phyloP scores from a whole-genome alignment of 1,140 invertebrate genomes.

The Drosophila tani region DNA sequence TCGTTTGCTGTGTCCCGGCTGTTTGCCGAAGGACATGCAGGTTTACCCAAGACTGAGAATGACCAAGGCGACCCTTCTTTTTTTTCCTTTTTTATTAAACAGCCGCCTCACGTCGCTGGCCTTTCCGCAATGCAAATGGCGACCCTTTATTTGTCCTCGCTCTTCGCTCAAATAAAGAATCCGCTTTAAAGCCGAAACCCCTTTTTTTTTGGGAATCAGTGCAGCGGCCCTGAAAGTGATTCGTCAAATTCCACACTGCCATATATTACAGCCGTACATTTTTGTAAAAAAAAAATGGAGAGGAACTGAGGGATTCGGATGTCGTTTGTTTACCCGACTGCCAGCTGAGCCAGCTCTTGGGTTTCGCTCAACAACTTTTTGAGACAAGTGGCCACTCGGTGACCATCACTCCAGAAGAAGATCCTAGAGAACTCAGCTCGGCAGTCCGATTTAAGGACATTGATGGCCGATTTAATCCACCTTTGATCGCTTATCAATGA shows the following conservation, averaged over 20 bases:
- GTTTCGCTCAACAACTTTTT: constrained; percentile 34
- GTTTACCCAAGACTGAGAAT: constrained; percentile 24
- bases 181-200: constrained; percentile 27
- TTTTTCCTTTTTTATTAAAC: constrained; percentile 30
- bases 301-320: constrained; percentile 18
- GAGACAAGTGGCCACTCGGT: constrained; percentile 31
- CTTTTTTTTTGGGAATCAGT: constrained; percentile 15
- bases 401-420: constrained; percentile 16
- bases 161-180: constrained; percentile 10
- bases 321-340: constrained; percentile 36
- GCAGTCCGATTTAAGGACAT: constrained; percentile 19
- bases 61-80: constrained; percentile 10
- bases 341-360: constrained; percentile 31
- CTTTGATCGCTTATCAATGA: constrained; percentile 26
- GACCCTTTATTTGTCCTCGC: constrained; percentile 20
- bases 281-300: background rate
- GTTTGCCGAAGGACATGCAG: constrained; percentile 40
- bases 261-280: constrained; percentile 39
- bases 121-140: constrained; percentile 27
- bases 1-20: constrained; percentile 30
- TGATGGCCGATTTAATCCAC: constrained; percentile 7
- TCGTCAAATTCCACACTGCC: constrained; percentile 47
- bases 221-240: constrained; percentile 36
- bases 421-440: constrained; percentile 8
- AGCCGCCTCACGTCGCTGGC: constrained; percentile 27